These are phyloP conservation scores for Chloroceryle aenea DNA, from an alignment of 2,113 vertebrate genomes.

Conservation along the genomic window DNA sequence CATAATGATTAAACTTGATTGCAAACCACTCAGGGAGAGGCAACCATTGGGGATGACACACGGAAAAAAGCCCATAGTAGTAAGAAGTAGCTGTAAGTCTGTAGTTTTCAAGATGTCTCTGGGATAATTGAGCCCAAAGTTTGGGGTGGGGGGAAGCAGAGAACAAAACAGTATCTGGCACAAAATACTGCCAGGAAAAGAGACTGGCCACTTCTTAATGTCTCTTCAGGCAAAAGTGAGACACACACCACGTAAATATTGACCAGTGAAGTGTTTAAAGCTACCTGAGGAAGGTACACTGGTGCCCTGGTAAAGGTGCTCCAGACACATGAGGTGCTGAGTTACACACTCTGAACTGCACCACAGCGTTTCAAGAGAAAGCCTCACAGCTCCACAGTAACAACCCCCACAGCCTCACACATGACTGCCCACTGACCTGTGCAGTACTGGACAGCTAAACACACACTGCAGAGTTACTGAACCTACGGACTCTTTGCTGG, in stretches of 20 bases:
- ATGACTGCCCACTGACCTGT: rapidly evolving
- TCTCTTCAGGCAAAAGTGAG: not conserved
- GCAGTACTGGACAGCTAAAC: not conserved
- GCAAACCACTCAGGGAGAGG: not conserved
- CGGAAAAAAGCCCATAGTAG: not conserved
- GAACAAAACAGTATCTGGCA: not conserved
- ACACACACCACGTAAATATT: not conserved
- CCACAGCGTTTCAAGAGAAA: not conserved
- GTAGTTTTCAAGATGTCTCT: not conserved
- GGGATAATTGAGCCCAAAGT: not conserved
- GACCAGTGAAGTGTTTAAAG: not conserved
- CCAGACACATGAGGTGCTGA: rapidly evolving
- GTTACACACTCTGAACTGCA: not conserved
- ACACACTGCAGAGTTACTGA: not conserved
- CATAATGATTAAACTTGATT: slow-evolving; percentile 4
- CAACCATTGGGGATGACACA: not conserved
- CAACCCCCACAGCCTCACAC: rapidly evolving
- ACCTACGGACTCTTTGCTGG: too few species aligned
- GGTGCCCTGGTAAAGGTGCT: not conserved
- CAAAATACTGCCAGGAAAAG: not conserved
- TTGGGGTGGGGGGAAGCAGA: not conserved
- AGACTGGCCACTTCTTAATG: not conserved
- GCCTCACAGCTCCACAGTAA: not conserved
- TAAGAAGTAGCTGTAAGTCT: not conserved
- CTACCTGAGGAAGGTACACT: not conserved